Evolutionary conservation across 1,140 invertebrate genomes (phyloP).

Genomic region (Cephus cinctus): DNA sequence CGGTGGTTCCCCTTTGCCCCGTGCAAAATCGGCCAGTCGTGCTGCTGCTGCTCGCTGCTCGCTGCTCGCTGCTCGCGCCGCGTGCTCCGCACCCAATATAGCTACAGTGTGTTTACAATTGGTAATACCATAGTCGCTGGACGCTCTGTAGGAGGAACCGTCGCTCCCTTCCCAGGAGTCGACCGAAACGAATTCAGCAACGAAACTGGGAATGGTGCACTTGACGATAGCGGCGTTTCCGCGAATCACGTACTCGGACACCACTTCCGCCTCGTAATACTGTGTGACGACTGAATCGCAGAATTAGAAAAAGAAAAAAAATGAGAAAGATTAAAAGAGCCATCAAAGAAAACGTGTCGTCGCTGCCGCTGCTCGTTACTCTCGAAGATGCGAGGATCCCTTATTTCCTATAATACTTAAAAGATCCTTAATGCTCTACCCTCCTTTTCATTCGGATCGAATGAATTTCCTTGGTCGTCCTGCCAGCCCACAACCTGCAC

Average conservation of each 20-base stretch:
- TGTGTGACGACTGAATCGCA: conserved; percentile 78
- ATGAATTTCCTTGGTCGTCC: conserved; percentile 74
- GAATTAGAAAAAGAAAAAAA: conserved; percentile 22
- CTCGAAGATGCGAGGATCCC: background rate
- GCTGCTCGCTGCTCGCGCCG: too few species aligned
- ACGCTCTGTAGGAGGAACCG: conserved; percentile 64
- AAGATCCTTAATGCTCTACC: conserved; percentile 51
- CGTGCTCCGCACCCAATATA: too few species aligned
- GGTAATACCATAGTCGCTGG: conserved; percentile 57
- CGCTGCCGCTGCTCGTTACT: conserved; percentile 17
- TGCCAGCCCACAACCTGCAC: conserved; percentile 84
- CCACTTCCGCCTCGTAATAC: conserved; percentile 87
- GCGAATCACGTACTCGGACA: conserved; percentile 90
- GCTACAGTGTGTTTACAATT: too few species aligned
- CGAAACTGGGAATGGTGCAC: conserved; percentile 90
- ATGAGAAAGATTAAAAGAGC: conserved; percentile 9
- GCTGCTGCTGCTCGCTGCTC: too few species aligned
- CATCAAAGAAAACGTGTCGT: conserved; percentile 7
- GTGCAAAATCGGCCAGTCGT: background rate
- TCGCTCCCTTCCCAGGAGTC: conserved; percentile 85
- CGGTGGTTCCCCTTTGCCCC: too few species aligned
- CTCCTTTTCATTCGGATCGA: conserved; percentile 61
- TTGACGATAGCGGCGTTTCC: conserved; percentile 91
- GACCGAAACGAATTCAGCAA: conserved; percentile 87
- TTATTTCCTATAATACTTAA: background rate